These are phyloP conservation scores for Aplocera efformata DNA, from an alignment of 2,888 invertebrate genomes.

Conservation along the genomic window DNA sequence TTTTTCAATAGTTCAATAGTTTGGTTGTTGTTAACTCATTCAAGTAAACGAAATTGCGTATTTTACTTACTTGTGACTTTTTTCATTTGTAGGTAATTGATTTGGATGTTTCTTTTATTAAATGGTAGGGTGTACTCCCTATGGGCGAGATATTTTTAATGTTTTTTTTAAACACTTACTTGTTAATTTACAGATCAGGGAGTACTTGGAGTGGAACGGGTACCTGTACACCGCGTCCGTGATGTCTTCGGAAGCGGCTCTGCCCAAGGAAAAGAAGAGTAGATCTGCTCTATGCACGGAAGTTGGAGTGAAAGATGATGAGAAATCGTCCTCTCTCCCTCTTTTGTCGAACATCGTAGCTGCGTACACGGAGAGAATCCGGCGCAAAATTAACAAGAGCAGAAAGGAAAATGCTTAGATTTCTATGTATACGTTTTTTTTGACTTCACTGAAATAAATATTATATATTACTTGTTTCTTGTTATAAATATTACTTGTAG, in stretches of 20 bases:
- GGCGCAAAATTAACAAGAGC: constrained; percentile 60
- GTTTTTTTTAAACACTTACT: no score
- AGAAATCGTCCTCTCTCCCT: constrained; percentile 72
- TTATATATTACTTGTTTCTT: not conserved
- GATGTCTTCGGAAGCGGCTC: constrained; percentile 70
- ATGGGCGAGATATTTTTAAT: no score
- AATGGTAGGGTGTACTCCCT: no score
- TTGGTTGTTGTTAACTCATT: no score
- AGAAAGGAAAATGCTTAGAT: constrained; percentile 38
- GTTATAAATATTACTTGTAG: no score
- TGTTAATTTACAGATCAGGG: constrained; percentile 44
- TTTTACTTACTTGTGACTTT: no score
- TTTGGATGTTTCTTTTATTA: no score
- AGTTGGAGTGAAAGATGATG: constrained; percentile 76
- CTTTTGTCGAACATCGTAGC: constrained; percentile 76
- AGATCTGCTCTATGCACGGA: constrained; percentile 56
- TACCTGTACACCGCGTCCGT: constrained; percentile 83
- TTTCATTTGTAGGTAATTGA: no score
- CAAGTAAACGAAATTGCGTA: no score
- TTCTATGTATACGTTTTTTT: not conserved
- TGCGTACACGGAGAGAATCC: constrained; percentile 73
- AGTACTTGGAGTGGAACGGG: constrained; percentile 86
- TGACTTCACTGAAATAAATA: not conserved
- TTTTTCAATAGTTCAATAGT: no score
- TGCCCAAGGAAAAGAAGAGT: constrained; percentile 47